A percentile compares a stretch with the other conserved stretches of the same genome.
These are phyloP conservation scores for Ommatoiulus sabulosus DNA, from an alignment of 2,888 invertebrate genomes.

Conservation along the genomic window DNA sequence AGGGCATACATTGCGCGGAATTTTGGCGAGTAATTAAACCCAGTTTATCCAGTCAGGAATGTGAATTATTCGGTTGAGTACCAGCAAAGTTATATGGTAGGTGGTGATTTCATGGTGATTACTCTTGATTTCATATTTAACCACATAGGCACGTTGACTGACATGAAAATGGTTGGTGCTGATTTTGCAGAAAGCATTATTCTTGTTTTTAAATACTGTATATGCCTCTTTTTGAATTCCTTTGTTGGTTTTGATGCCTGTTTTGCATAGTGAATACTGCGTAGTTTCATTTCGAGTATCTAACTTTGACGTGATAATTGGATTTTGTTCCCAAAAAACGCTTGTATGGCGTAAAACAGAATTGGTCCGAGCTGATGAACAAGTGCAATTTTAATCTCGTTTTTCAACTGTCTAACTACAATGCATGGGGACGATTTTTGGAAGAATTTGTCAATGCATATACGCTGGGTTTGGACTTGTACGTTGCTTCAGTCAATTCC, in stretches of 20 bases:
- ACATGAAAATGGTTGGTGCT: not conserved
- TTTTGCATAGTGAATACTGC: not conserved
- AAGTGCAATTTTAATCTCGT: not conserved
- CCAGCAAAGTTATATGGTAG: constrained; percentile 25
- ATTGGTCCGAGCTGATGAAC: not conserved
- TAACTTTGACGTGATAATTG: constrained; percentile 18
- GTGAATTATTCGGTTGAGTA: not conserved
- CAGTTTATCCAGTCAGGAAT: not conserved
- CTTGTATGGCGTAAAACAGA: not conserved
- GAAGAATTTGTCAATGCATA: not conserved
- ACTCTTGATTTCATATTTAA: not conserved
- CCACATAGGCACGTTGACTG: not conserved
- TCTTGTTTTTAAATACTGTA: not conserved
- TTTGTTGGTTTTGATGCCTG: not conserved
- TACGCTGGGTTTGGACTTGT: not conserved
- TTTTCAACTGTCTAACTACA: not conserved
- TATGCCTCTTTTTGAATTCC: not conserved
- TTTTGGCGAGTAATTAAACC: not conserved
- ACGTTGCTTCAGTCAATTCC: not conserved
- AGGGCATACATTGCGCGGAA: not conserved
- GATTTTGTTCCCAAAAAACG: not conserved
- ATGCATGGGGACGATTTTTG: not conserved
- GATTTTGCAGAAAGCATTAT: not conserved
- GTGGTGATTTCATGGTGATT: not conserved
- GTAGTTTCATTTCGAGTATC: not conserved